Base-by-base conservation (phyloP, 1,140 invertebrate species). In the Drosophila oshimai region DNA sequence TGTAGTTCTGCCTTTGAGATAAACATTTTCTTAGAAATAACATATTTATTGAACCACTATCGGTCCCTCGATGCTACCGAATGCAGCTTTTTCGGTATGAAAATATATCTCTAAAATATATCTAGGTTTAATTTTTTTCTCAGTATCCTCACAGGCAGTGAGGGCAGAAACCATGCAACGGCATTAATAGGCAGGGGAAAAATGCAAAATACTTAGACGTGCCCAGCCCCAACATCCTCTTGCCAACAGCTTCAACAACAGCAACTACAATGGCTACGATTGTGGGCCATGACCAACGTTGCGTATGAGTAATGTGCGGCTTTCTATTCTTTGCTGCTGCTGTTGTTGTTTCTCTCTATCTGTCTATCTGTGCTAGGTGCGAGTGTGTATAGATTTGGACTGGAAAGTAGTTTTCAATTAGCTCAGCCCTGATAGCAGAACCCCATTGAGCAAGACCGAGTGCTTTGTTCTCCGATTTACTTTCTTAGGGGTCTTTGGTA, bases 291-390 rank as follows among this genome's bases (percentile, higher is more conserved):
- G 53, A 57, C 65, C 53, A 62, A 72, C 67, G 58, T 55, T 68
- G 75, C 79, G 79, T 74, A 86, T 84, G 79, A 84, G 79, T 86
- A 84, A 84, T 86, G 80, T 80, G 75, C 67, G 74, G 75, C 42
- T 86, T 84, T 67, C 72, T 72, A 39, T 65, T 58, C 26, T 12
- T 34, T 39, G 12, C 10, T 29, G 6, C 6, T 37, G 13, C 12
- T 36, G 20, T 45, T 22, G 7, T 26, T 58, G 36, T 13, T 26
- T n/a, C 26, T 37, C 6, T 37, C 41, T 34, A 64, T 65, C 44
- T 31, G 15, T 44, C 53, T 13, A n/a, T 37, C 46, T 57, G 15
- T 39, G 6, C 29, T 42, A 13, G 33, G 41, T 45, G 10, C 1
- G 36, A 26, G 6, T 26, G 41, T 22, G 20, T 36, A 13, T 33